These are phyloP conservation scores for Caenorhabditis angaria DNA, from an alignment of 2,888 invertebrate species.

Conservation along the genomic window DNA sequence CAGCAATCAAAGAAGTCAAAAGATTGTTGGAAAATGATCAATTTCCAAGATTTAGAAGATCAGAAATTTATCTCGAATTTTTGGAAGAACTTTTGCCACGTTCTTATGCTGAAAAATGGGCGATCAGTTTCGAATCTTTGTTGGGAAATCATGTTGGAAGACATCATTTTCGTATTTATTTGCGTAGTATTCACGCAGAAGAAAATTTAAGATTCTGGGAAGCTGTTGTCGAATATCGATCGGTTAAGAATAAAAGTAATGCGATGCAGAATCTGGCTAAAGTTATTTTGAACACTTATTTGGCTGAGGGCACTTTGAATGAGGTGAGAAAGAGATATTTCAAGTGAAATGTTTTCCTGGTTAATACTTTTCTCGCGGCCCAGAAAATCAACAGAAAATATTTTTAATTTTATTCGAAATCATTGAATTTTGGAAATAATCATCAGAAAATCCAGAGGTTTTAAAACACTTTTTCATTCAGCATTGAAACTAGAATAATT, in stretches of 20 bases:
- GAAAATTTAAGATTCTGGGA: slow-evolving; percentile 72
- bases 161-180: slow-evolving; percentile 68
- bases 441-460: too few relatives aligned
- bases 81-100: slow-evolving; percentile 64
- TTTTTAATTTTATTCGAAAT: too few relatives aligned
- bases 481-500: too few relatives aligned
- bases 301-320: slow-evolving; percentile 65
- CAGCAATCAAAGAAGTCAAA: slow-evolving; percentile 65
- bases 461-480: too few relatives aligned
- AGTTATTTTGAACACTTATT: slow-evolving; percentile 65
- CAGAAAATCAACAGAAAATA: too few relatives aligned
- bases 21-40: slow-evolving; percentile 71
- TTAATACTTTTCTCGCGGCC: too few relatives aligned
- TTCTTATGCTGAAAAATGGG: slow-evolving; percentile 69
- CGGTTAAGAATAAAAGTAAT: slow-evolving; percentile 56
- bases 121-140: slow-evolving; percentile 66
- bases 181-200: slow-evolving; percentile 69
- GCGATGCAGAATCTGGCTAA: slow-evolving; percentile 68
- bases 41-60: slow-evolving; percentile 70
- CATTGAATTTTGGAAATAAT: too few relatives aligned
- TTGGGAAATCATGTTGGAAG: slow-evolving; percentile 70
- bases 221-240: slow-evolving; percentile 59
- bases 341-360: too few relatives aligned
- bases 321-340: too few relatives aligned
- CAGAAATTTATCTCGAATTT: slow-evolving; percentile 61